A percentile compares a stretch with the other conserved stretches of the same genome.
Conservation (phyloP, 2,888 invertebrate species). For the Brenthis hecate region DNA sequence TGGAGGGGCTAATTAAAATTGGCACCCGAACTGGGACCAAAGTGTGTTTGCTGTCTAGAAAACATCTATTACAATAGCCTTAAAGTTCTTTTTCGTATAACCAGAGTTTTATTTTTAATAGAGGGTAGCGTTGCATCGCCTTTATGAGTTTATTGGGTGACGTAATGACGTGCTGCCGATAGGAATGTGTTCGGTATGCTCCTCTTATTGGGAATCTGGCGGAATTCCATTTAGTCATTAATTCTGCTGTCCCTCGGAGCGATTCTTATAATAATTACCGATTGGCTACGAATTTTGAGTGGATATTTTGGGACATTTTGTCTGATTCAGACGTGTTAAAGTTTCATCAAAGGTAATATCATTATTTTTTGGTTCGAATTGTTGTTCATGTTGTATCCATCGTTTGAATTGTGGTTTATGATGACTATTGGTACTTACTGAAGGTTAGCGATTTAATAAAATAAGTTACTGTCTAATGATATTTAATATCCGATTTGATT, state of each 20-base stretch:
- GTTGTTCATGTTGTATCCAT: no score
- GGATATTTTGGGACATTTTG: conserved; percentile 23
- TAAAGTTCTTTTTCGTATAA: conserved; percentile 46
- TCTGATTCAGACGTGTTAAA: not conserved
- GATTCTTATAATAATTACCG: conserved; percentile 40
- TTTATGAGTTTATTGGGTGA: conserved; percentile 52
- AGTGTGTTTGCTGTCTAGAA: conserved; percentile 27
- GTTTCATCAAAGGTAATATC: not conserved
- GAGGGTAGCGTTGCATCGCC: conserved; percentile 45
- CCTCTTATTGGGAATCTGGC: conserved; percentile 44
- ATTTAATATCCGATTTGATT: no score
- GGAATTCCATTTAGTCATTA: conserved; percentile 39
- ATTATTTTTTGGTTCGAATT: not conserved
- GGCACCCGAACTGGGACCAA: conserved; percentile 57
- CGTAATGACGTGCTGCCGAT: conserved; percentile 48
- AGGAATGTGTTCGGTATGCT: conserved; percentile 39
- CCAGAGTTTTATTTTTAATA: conserved; percentile 34
- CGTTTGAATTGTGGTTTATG: no score
- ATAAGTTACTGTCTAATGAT: no score
- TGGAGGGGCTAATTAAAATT: conserved; percentile 76
- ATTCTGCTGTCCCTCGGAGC: conserved; percentile 38
- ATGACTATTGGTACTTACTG: no score
- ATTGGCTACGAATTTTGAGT: conserved; percentile 37
- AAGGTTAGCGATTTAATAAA: no score
- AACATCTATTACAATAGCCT: conserved; percentile 39